Percentiles rank a stretch among this genome's conserved stretches.
Conservation (phyloP, 2,888 invertebrate genomes). For the Drosophila phalerata region DNA sequence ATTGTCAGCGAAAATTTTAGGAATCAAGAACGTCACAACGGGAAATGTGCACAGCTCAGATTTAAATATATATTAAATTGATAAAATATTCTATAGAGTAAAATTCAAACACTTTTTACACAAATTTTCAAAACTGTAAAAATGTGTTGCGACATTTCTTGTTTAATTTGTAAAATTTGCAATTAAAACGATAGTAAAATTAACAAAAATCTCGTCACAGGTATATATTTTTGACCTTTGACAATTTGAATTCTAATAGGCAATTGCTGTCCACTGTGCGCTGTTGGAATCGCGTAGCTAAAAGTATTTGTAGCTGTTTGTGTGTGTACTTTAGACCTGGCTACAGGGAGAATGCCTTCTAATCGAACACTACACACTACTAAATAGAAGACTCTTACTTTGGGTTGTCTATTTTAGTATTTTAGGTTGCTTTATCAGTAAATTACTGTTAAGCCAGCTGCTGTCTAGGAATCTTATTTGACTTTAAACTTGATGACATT, state of each 20-base stretch:
- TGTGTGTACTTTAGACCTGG: conserved; percentile 22
- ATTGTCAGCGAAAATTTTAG: neutral
- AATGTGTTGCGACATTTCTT: neutral
- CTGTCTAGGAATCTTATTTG: conserved; percentile 23
- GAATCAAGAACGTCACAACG: neutral
- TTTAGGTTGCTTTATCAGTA: conserved; percentile 25
- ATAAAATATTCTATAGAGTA: neutral
- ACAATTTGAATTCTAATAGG: conserved; percentile 6
- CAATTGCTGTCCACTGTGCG: conserved; percentile 16
- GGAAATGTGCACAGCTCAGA: neutral
- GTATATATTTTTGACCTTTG: conserved; percentile 10
- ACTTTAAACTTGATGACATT: conserved; percentile 22
- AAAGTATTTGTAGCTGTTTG: neutral
- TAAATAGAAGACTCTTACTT: conserved; percentile 6
- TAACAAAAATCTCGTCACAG: conserved; percentile 4
- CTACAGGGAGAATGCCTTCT: conserved; percentile 11
- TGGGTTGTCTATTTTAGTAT: conserved; percentile 4
- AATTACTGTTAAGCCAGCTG: conserved; percentile 4
- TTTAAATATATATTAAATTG: neutral
- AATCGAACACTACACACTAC: conserved; percentile 4
- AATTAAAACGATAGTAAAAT: conserved; percentile 4
- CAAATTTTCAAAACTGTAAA: neutral
- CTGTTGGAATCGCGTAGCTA: conserved; percentile 2
- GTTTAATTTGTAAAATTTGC: neutral
- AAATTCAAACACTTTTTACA: too few species aligned